phyloP scores from a whole-genome alignment of 2,888 invertebrate species.

The Aleiodes alternator region DNA sequence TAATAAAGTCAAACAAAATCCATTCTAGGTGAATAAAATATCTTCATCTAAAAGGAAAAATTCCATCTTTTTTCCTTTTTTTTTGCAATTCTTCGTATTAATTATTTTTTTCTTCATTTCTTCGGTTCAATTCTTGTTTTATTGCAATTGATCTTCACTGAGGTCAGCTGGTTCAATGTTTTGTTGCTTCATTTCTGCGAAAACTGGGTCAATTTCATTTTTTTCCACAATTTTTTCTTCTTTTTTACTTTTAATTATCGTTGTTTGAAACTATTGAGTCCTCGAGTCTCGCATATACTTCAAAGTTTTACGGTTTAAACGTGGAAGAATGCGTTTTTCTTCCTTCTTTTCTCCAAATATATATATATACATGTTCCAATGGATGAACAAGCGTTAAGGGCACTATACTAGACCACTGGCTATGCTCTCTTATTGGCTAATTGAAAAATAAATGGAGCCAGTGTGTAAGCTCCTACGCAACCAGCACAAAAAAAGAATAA shows the following conservation, averaged over 20 bases:
- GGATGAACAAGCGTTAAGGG: constrained; percentile 46
- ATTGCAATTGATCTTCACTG: background rate
- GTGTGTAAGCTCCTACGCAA: constrained; percentile 5
- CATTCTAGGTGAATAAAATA: background rate
- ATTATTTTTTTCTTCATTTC: background rate
- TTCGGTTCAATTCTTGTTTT: background rate
- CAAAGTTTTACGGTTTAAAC: constrained; percentile 3
- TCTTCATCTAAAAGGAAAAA: no score
- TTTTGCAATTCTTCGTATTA: background rate
- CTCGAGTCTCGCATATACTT: constrained; percentile 17
- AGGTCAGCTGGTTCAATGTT: constrained; percentile 17
- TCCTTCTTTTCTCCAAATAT: background rate
- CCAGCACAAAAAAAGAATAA: background rate
- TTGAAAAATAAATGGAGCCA: constrained; percentile 24
- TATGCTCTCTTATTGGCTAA: constrained; percentile 46
- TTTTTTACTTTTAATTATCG: constrained; percentile 1
- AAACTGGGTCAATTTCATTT: constrained; percentile 38
- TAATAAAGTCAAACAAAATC: background rate
- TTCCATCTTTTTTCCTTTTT: no score
- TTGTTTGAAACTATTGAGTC: background rate
- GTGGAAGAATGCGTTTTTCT: constrained; percentile 48
- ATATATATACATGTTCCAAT: background rate
- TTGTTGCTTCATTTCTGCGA: constrained; percentile 31
- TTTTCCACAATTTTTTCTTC: background rate
- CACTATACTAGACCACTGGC: constrained; percentile 47